phyloP scores from a whole-genome alignment of 2,797 vertebrate genomes.

The Falco berigora region DNA sequence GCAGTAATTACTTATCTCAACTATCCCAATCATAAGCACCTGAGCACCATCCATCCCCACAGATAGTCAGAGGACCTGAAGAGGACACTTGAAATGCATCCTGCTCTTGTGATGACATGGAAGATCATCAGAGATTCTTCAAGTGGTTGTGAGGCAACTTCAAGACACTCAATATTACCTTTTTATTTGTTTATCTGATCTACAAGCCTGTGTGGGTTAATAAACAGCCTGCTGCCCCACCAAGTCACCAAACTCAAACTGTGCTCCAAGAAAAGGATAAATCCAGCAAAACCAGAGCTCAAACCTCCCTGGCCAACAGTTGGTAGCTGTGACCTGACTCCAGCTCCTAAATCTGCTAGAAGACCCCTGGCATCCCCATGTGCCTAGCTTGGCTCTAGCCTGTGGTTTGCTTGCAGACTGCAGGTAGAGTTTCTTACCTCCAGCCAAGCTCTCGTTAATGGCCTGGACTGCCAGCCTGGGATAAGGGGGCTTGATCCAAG shows the following conservation, averaged over 20 bases:
- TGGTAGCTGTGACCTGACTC: neutral
- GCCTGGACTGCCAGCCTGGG: neutral
- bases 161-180: neutral
- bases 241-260: neutral
- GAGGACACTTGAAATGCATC: neutral
- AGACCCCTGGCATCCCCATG: accelerated
- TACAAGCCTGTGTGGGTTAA: neutral
- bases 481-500: neutral
- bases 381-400: neutral
- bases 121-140: neutral
- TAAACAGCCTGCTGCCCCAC: neutral
- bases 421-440: neutral
- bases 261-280: neutral
- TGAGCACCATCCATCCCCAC: neutral
- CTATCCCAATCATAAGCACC: neutral
- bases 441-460: neutral
- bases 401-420: neutral
- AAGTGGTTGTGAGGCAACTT: neutral
- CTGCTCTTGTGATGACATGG: neutral
- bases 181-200: neutral
- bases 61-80: neutral
- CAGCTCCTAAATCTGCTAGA: neutral
- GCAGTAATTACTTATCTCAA: neutral
- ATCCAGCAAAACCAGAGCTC: neutral
- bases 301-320: neutral